Evolutionary conservation across 2,113 vertebrate genomes (phyloP), one percentile per base, ranked within the genome.

Genomic region (Aleadryas rufinucha): DNA sequence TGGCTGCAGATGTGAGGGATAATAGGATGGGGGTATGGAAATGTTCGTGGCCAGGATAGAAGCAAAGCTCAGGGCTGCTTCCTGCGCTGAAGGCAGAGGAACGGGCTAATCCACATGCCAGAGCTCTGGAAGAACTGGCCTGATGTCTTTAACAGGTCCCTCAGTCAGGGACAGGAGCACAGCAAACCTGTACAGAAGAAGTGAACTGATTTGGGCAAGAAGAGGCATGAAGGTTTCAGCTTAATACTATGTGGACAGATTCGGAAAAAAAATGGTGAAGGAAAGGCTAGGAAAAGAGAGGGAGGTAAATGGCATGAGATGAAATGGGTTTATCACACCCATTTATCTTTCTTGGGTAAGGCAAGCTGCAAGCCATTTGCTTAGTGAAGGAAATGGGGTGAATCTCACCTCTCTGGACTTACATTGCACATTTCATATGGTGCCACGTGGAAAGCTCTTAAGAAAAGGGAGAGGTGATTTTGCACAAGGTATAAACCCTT

Each of bases 71-170:
- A 63, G 54, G 42, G 47, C 61, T 92, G 35, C 28, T 90, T 95
- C 89, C 86, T 87, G 80, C 1, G 37, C 68, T n/a, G 56, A 56
- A 90, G 89, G 93, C 91, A 95, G 95, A 89, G 93, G 86, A 97
- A 97, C 96, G 28, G 72, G 96, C 89, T 94, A 65, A 94, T 95
- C 96, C 76, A 1, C 89, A 97, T 97, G 95, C 96, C 96, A 82
- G 86, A 91, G 89, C 89, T 82, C 94, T 50, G 49, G 96, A 93
- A 95, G 96, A 96, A 96, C 96, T 93, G 87, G 96, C 93, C 93
- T 0, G 5, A 87, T 90, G 80, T 81, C 93, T 94, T 79, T 70
- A 87, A 31, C 84, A 95, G 89, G 87, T 93, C 93, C 91, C 76
- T 93, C 83, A 52, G 80, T 59, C 80, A 87, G 86, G 77, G 89